Evolutionary conservation across 2,888 invertebrate genomes (phyloP), one percentile per base, ranked within the genome.

Genomic region (Lapara coniferarum): DNA sequence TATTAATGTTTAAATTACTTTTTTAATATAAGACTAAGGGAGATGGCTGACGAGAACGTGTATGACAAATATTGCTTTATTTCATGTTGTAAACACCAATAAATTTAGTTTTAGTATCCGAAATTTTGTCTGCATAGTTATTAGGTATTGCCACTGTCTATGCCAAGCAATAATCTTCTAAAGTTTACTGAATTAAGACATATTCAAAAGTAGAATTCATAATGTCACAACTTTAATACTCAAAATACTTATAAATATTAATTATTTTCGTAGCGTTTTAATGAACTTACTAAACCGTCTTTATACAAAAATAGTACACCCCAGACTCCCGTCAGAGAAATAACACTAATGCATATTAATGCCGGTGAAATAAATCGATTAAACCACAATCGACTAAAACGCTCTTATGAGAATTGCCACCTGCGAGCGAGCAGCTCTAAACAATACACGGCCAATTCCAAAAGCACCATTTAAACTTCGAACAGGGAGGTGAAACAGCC

Each of bases 401-500:
- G 68, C 66, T 30, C 53, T 56, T 56, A 68, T 68, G 70, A 70
- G 56, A 70, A 66, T 70, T 68, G 66, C 66, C 68, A 66, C 66
- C 66, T 52, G 53, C 53, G 69, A 66, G 66, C 52, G 51, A 52
- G 37, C 67, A n/a, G 46, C 14, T 53, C 69, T 44, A 51, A 72
- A 69, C 69, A 68, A 66, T 70, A 66, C 30, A 66, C 66, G 55
- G 14, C 55, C 37, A 71, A 70, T 53, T 71, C 71, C 68, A 68
- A 66, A 58, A 68, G 66, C 53, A 37, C 63, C 70, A 52, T 53
- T 55, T 55, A 55, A 37, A 55, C 67, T 46, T 46, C 56, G 67
- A 44, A 56, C 67, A 14, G 70, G 70, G 70, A 59, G 66, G 19
- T 52, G 69, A 30, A 59, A 59, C 59, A 59, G 78, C 75, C 85